Conservation (phyloP, 2,888 invertebrate genomes). For the Dicroscelio sp. region DNA sequence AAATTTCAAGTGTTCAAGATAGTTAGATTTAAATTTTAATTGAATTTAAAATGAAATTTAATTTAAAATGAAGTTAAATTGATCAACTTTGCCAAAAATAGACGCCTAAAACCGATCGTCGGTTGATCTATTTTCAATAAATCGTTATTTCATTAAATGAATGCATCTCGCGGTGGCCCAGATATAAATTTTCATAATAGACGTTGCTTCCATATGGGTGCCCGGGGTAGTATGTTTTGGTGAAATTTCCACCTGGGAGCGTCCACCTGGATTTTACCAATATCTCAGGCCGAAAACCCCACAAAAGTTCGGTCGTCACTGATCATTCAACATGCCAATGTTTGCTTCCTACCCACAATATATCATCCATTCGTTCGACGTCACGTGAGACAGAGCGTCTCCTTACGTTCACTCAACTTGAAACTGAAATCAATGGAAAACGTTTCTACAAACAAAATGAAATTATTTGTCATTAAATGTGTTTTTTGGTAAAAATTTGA, state of each 20-base stretch:
- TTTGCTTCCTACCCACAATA: conserved; percentile 36
- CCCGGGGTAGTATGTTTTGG: conserved; percentile 20
- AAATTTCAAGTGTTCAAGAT: too few relatives aligned
- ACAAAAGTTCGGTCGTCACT: conserved; percentile 60
- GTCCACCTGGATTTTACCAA: conserved; percentile 64
- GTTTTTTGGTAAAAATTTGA: too few relatives aligned
- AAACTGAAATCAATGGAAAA: too few relatives aligned
- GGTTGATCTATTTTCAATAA: not conserved
- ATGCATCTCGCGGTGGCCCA: not conserved
- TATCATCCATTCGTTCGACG: conserved; percentile 51
- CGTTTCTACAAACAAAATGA: too few relatives aligned
- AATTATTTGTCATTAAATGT: too few relatives aligned
- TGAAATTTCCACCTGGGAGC: conserved; percentile 53
- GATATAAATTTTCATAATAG: conserved; percentile 40
- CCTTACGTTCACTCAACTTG: not conserved
- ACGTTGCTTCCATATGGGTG: conserved; percentile 10
- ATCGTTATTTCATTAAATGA: not conserved
- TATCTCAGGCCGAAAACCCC: conserved; percentile 13
- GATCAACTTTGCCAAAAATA: too few relatives aligned
- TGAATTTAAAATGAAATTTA: too few relatives aligned
- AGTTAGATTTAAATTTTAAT: too few relatives aligned
- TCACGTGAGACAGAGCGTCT: not conserved
- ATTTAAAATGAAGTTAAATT: too few relatives aligned
- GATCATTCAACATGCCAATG: conserved; percentile 41
- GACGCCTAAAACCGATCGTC: not conserved